phyloP scores from a whole-genome alignment of 2,113 vertebrate genomes.

The Malurus elegans region DNA sequence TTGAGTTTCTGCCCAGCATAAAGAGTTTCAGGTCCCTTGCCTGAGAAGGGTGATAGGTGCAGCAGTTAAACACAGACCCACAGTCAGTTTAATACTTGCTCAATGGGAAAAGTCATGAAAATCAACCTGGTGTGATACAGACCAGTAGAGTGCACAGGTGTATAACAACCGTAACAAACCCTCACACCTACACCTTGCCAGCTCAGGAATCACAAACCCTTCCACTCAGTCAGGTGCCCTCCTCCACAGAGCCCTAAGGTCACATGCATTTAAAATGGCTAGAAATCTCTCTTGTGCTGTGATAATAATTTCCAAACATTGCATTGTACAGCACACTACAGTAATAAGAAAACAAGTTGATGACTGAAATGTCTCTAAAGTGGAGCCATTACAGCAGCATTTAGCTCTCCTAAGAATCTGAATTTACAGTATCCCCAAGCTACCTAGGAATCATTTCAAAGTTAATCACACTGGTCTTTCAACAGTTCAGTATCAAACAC shows the following conservation, averaged over 20 bases:
- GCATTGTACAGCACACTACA: background rate
- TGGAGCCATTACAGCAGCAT: background rate
- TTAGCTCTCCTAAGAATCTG: background rate
- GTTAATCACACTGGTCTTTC: background rate
- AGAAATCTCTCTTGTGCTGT: background rate
- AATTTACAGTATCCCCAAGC: background rate
- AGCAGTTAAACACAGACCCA: slow-evolving; percentile 35
- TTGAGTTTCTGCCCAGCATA: slow-evolving; percentile 97
- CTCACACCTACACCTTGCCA: background rate
- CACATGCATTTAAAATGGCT: background rate
- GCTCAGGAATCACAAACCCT: background rate
- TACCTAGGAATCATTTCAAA: background rate
- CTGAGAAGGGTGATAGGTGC: slow-evolving; percentile 72
- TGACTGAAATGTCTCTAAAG: background rate
- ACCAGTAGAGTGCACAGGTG: background rate
- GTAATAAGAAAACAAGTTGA: background rate
- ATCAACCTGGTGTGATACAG: slow-evolving; percentile 69
- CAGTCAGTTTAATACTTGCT: background rate
- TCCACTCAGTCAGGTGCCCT: background rate
- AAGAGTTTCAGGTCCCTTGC: slow-evolving; percentile 95
- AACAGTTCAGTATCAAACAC: slow-evolving; percentile 36
- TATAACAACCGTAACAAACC: background rate
- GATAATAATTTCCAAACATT: background rate
- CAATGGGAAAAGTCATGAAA: slow-evolving; percentile 15
- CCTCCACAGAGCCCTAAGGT: background rate